These are phyloP conservation scores for Dasyornis broadbenti DNA, from an alignment of 2,113 vertebrate genomes.

Conservation along the genomic window DNA sequence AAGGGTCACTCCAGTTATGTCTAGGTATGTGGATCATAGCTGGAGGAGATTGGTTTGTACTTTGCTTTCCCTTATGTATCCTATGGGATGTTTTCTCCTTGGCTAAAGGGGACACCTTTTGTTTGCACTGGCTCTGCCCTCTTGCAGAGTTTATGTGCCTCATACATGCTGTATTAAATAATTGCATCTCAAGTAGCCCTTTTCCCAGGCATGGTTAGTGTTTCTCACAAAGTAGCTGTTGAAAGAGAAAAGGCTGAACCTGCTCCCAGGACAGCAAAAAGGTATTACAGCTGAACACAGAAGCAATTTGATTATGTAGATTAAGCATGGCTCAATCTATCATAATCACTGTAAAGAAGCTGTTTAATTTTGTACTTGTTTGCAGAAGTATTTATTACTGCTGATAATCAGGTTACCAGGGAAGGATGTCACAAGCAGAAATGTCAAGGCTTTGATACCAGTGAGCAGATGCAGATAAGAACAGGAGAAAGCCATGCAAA, in stretches of 20 bases:
- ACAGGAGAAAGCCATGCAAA: neutral
- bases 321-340: slow-evolving; percentile 58
- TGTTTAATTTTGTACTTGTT: slow-evolving; percentile 64
- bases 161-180: neutral
- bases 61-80: neutral
- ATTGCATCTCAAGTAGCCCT: neutral
- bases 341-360: slow-evolving; percentile 61
- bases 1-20: neutral
- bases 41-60: neutral
- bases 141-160: neutral
- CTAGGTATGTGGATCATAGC: neutral
- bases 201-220: neutral
- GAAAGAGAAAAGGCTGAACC: neutral
- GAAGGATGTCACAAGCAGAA: slow-evolving; percentile 27
- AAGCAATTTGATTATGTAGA: slow-evolving; percentile 67
- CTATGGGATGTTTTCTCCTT: neutral
- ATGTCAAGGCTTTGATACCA: slow-evolving; percentile 15
- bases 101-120: neutral
- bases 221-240: slow-evolving; percentile 26
- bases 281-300: slow-evolving; percentile 38
- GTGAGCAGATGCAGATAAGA: slow-evolving; percentile 15
- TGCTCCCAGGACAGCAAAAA: slow-evolving; percentile 30
- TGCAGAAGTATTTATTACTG: slow-evolving; percentile 52
- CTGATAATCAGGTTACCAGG: slow-evolving; percentile 29
- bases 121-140: neutral